Base-by-base conservation (phyloP, 2,113 vertebrate species). In the Progne subis region DNA sequence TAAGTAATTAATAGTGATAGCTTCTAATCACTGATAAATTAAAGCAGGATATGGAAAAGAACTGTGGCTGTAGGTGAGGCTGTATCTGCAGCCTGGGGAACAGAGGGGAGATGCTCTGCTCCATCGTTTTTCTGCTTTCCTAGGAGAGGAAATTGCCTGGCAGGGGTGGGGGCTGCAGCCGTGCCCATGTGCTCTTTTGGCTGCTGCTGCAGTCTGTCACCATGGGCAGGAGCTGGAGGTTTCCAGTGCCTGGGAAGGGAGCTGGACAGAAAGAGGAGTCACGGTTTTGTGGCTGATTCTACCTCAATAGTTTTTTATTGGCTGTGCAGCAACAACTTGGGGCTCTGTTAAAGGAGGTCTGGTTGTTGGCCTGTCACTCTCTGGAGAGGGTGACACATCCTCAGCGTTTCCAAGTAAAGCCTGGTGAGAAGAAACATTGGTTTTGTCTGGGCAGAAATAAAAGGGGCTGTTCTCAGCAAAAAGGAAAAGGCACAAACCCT, bases 251-350 rank as follows among this genome's bases (percentile, higher is more conserved):
- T 94, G 90, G 94, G 82, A 96, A 96, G 92, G 68, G 89, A 96
- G 86, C 76, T 94, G 95, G 71, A 29, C 67, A 86, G 84, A 93
- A 68, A 94, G 91, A 95, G 67, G 70, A 92, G 52, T 71, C 70
- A 26, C 20, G 55, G 49, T 72, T 88, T 82, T 95, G 85, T 84
- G 71, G n/a, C 60, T 69, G 86, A 90, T 93, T 97, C 96, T 63
- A 69, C 70, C 79, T 93, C 96, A 97, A 67, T 96, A 32, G 91
- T 49, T 81, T 90, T 92, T 97, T 95, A 90, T 87, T 97, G 95
- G 95, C 90, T 88, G 83, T 88, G 46, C 71, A 92, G 88, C 91
- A 97, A 86, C 82, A 96, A 60, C 44, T 72, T 37, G 53, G 89
- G 57, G 70, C 91, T 88, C 32, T 82, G 74, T 81, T 90, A 81